Percentiles rank a stretch among this genome's conserved stretches.
Conservation (phyloP, 2,888 invertebrate species). For the Lasioglossum lativentre region DNA sequence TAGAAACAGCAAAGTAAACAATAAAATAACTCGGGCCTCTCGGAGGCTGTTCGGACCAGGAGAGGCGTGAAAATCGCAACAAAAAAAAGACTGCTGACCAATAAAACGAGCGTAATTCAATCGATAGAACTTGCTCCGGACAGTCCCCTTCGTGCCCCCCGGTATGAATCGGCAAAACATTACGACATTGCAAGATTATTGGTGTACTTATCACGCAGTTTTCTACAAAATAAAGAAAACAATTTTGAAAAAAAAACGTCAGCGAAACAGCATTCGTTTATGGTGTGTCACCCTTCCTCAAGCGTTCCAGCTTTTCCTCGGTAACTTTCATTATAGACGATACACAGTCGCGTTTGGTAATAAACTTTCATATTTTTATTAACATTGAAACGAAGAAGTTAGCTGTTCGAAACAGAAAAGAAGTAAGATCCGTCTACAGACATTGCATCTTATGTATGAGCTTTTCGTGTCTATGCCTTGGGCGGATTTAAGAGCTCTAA, state of each 20-base stretch:
- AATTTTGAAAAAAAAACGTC: constrained; percentile 77
- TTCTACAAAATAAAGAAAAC: constrained; percentile 83
- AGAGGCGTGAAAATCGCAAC: constrained; percentile 44
- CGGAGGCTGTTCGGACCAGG: constrained; percentile 74
- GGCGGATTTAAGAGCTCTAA: no score
- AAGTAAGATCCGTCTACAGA: no score
- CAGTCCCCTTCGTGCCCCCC: constrained; percentile 74
- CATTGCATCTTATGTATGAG: no score
- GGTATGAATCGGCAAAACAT: constrained; percentile 80
- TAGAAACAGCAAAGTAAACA: constrained; percentile 74
- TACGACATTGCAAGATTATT: constrained; percentile 83
- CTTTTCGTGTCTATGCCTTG: no score
- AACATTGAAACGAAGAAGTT: no score
- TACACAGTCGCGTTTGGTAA: no score
- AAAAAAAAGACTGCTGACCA: constrained; percentile 58
- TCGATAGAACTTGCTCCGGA: constrained; percentile 68
- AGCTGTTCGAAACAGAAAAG: no score
- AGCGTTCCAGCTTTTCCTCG: not conserved
- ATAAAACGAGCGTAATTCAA: constrained; percentile 62
- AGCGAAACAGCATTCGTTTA: not conserved
- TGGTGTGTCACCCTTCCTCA: no score
- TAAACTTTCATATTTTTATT: no score
- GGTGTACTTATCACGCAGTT: constrained; percentile 83
- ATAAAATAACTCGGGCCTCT: constrained; percentile 73
- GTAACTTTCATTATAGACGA: not conserved